phyloP scores from a whole-genome alignment of 2,113 vertebrate genomes.

The Lates calcarifer region DNA sequence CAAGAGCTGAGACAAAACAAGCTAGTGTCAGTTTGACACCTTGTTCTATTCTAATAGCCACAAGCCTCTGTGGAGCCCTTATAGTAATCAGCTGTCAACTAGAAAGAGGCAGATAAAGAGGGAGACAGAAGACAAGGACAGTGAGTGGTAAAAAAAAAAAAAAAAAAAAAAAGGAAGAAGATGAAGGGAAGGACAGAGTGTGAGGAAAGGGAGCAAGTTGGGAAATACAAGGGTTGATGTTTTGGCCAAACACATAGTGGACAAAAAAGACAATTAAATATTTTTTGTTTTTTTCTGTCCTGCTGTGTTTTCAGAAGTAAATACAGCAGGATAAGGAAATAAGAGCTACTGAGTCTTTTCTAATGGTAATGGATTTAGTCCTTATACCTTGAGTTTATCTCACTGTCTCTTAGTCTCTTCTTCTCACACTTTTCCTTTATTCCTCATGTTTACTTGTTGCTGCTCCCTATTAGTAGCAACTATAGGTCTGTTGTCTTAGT shows the following conservation, averaged over 20 bases:
- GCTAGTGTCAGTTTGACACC: slow-evolving; percentile 67
- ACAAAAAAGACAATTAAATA: slow-evolving; percentile 50
- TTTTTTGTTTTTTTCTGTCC: slow-evolving; percentile 7
- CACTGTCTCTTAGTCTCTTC: background rate
- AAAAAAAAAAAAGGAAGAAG: too few relatives aligned
- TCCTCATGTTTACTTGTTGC: background rate
- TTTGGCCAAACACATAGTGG: slow-evolving; percentile 9
- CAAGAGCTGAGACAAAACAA: slow-evolving; percentile 31
- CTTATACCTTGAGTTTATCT: background rate
- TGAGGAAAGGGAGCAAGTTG: background rate
- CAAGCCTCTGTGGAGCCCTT: slow-evolving; percentile 49
- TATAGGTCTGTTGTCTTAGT: background rate
- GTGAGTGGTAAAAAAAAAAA: background rate
- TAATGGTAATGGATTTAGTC: too few relatives aligned
- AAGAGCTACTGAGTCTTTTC: too few relatives aligned
- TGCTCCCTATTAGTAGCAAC: background rate
- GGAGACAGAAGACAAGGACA: background rate
- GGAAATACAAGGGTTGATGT: background rate
- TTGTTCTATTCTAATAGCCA: slow-evolving; percentile 69
- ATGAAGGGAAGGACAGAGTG: background rate
- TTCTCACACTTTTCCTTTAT: too few relatives aligned
- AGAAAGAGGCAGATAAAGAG: background rate
- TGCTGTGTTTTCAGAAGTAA: background rate
- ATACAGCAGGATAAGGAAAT: too few relatives aligned
- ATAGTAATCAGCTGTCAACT: slow-evolving; percentile 59